phyloP scores from a whole-genome alignment of 2,888 invertebrate species.

The Andrena minutula region DNA sequence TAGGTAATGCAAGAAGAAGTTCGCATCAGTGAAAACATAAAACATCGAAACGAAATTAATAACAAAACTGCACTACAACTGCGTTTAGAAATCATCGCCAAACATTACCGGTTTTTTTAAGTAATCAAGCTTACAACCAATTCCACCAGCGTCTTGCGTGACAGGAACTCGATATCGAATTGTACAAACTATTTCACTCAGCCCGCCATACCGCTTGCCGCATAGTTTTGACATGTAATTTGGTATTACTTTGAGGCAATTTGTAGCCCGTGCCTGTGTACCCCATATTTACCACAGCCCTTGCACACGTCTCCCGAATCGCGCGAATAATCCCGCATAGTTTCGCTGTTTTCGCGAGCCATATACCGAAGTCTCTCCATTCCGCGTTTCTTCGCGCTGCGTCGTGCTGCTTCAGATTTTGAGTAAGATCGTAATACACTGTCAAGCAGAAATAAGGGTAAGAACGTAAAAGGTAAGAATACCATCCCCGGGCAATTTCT shows the following conservation, averaged over 20 bases:
- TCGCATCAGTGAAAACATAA: too few species aligned
- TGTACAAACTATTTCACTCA: conserved; percentile 13
- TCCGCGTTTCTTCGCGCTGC: neutral
- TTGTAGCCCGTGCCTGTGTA: neutral
- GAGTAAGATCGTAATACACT: neutral
- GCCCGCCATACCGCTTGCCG: neutral
- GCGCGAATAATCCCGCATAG: neutral
- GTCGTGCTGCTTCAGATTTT: neutral
- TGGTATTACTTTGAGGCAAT: neutral
- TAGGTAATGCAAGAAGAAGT: too few species aligned
- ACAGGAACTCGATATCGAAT: conserved; percentile 17
- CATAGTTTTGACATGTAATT: conserved; percentile 12
- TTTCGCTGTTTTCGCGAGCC: neutral
- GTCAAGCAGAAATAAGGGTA: neutral
- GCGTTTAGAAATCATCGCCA: neutral
- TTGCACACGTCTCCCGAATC: neutral
- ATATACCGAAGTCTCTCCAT: neutral
- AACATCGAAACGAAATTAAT: too few species aligned
- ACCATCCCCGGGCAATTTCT: conserved; percentile 8
- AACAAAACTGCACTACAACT: too few species aligned
- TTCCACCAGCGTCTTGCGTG: neutral
- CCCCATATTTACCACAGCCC: conserved; percentile 2
- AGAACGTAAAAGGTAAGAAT: conserved; percentile 4
- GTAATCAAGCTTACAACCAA: neutral
- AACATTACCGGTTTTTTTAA: neutral